phyloP scores from a whole-genome alignment of 2,797 vertebrate species.

The Sphenopsis melanotis region DNA sequence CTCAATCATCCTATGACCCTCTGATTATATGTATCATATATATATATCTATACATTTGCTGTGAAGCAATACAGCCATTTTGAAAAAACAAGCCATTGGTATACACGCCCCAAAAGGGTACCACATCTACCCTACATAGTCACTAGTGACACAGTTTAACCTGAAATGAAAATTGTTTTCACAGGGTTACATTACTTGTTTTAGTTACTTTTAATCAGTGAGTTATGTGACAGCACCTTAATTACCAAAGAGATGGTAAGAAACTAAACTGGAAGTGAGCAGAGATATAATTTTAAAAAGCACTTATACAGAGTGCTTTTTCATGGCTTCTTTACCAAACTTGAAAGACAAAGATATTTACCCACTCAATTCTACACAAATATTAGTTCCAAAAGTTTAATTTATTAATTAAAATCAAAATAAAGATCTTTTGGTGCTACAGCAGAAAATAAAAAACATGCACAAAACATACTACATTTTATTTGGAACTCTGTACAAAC shows the following conservation, averaged over 20 bases:
- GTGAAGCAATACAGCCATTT: background rate
- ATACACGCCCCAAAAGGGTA: rapidly evolving
- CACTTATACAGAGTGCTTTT: background rate
- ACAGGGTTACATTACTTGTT: background rate
- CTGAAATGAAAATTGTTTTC: background rate
- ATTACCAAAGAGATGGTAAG: background rate
- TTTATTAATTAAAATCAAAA: background rate
- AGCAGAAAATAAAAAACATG: background rate
- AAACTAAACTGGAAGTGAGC: background rate
- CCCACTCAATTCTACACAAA: background rate
- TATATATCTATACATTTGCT: background rate
- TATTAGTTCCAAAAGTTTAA: background rate
- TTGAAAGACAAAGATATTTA: background rate
- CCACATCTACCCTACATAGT: background rate
- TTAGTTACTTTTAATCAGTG: background rate
- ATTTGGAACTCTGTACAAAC: background rate
- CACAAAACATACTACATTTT: background rate
- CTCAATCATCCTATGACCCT: background rate
- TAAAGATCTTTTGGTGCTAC: background rate
- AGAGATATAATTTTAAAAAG: background rate
- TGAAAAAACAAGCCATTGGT: background rate
- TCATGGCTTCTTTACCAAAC: background rate
- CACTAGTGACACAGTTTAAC: background rate
- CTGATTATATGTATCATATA: background rate
- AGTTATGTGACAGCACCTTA: background rate